phyloP scores from a whole-genome alignment of 1,140 invertebrate species.

The Philotrypesis tridentata region DNA sequence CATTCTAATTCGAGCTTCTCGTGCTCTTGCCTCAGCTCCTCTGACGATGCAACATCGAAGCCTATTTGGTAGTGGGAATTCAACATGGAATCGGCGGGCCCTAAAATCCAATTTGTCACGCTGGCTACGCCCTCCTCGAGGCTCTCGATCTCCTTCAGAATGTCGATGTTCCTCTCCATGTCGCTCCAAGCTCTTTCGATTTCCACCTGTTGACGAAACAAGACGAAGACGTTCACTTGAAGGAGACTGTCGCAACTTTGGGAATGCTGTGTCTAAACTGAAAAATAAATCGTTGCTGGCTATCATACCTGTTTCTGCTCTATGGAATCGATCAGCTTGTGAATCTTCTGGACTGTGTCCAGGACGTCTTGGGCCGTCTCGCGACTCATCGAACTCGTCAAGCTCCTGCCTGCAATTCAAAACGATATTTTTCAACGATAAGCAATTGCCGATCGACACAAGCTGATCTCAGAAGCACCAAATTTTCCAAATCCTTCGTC shows the following conservation, averaged over 20 bases:
- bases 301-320: slow-evolving; percentile 76
- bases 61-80: slow-evolving; percentile 83
- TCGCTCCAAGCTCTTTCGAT: slow-evolving; percentile 78
- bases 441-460: background rate
- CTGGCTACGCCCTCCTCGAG: slow-evolving; percentile 79
- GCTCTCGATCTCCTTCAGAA: slow-evolving; percentile 76
- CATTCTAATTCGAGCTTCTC: slow-evolving; percentile 86
- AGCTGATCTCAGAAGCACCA: background rate
- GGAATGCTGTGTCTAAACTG: too few species aligned
- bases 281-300: too few species aligned
- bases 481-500: background rate
- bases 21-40: slow-evolving; percentile 81
- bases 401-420: slow-evolving; percentile 53
- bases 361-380: slow-evolving; percentile 76
- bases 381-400: slow-evolving; percentile 60
- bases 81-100: slow-evolving; percentile 82
- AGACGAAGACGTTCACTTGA: too few species aligned
- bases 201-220: slow-evolving; percentile 61
- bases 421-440: slow-evolving; percentile 48
- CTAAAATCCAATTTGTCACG: slow-evolving; percentile 86
- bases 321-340: slow-evolving; percentile 75
- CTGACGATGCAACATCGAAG: slow-evolving; percentile 81
- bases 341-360: slow-evolving; percentile 76
- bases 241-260: too few species aligned
- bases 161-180: slow-evolving; percentile 76